Percentiles rank a stretch among this genome's conserved stretches.
Conservation (phyloP, 2,797 vertebrate genomes). For the Nannoperca australis region DNA sequence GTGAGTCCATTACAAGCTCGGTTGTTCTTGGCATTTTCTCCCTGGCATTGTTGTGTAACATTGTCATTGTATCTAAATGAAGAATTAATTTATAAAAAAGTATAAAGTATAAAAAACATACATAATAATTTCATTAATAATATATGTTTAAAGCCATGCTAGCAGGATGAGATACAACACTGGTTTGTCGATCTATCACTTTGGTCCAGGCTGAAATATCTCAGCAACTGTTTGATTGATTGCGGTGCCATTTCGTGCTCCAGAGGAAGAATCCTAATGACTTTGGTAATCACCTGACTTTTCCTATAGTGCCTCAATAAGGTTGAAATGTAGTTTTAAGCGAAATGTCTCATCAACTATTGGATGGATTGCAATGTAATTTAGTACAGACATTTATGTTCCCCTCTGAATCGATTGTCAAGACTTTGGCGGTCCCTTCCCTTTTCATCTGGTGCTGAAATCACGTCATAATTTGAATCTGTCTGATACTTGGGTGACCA, state of each 20-base stretch:
- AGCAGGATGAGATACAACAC: neutral
- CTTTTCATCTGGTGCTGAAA: neutral
- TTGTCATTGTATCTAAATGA: conserved; percentile 76
- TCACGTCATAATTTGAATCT: neutral
- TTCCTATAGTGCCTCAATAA: neutral
- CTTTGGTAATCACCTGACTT: neutral
- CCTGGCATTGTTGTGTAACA: conserved; percentile 24
- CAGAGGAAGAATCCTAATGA: neutral
- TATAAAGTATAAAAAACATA: neutral
- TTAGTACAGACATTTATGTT: neutral
- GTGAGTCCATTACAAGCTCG: neutral
- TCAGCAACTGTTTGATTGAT: neutral
- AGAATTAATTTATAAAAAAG: conserved; percentile 10
- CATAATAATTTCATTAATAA: conserved; percentile 1
- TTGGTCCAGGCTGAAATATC: conserved; percentile 3
- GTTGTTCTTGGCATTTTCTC: neutral
- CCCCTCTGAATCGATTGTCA: neutral
- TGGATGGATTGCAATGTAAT: neutral
- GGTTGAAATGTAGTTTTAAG: neutral
- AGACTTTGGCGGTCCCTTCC: neutral
- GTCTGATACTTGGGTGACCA: neutral
- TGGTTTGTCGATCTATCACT: neutral
- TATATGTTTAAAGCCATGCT: neutral
- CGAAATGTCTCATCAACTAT: neutral
- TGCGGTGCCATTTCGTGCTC: neutral